Percentiles rank a stretch among this genome's conserved stretches.
Evolutionary conservation across 2,797 vertebrate species (phyloP).

Genomic region (Sebastes miniatus): DNA sequence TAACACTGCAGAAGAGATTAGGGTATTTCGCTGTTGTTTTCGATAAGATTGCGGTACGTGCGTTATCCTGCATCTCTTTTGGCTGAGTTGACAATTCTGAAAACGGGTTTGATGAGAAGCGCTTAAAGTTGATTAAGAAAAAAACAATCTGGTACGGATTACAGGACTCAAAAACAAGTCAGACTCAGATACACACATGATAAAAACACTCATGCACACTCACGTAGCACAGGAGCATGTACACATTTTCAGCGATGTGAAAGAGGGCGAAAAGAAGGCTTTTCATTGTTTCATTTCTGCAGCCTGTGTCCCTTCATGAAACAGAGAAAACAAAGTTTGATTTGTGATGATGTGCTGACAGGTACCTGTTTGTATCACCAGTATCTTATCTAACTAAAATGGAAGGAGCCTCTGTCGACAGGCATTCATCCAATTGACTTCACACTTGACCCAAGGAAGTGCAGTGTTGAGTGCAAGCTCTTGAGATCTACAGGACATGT

Average conservation of each 20-base stretch:
- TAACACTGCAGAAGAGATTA: slow-evolving; percentile 73
- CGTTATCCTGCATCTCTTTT: slow-evolving; percentile 74
- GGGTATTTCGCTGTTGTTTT: slow-evolving; percentile 58
- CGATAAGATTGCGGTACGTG: slow-evolving; percentile 75
- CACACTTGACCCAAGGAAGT: not conserved
- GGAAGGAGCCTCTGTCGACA: not conserved
- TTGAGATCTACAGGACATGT: not conserved
- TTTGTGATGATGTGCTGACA: slow-evolving; percentile 5
- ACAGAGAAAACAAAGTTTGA: not conserved
- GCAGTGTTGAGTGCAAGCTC: not conserved
- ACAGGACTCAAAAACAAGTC: slow-evolving; percentile 33
- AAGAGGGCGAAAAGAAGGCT: not conserved
- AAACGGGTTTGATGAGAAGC: slow-evolving; percentile 62
- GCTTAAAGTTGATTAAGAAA: slow-evolving; percentile 51
- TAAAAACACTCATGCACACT: slow-evolving; percentile 27
- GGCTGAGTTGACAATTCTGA: slow-evolving; percentile 55
- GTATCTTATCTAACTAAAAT: not conserved
- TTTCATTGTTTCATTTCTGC: not conserved
- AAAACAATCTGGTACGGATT: slow-evolving; percentile 41
- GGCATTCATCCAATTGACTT: not conserved
- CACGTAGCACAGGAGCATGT: slow-evolving; percentile 40
- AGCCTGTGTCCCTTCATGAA: not conserved
- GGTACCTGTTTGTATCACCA: slow-evolving; percentile 15
- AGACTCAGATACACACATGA: slow-evolving; percentile 20
- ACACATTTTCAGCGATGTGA: not conserved